Evolutionary conservation across 2,888 invertebrate genomes (phyloP).

Genomic region (Didymodactylos carnosus): DNA sequence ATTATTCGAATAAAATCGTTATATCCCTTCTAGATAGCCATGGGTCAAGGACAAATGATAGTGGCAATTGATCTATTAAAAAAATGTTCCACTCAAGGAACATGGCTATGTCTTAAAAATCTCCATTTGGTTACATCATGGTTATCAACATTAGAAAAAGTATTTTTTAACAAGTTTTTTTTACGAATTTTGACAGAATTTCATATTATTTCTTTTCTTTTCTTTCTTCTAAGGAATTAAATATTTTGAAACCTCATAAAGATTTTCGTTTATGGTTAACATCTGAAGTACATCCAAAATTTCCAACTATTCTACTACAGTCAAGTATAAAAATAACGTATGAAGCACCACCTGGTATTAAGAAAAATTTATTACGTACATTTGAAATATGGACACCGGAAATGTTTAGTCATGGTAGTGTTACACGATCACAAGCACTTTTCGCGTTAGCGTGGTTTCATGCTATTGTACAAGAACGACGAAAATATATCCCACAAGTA

Average conservation of each 20-base stretch:
- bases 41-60: slow-evolving; percentile 58
- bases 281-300: slow-evolving; percentile 55
- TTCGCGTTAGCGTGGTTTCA: slow-evolving; percentile 68
- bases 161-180: slow-evolving; percentile 17
- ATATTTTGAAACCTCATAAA: slow-evolving; percentile 34
- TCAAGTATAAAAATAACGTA: slow-evolving; percentile 57
- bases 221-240: slow-evolving; percentile 38
- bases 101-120: slow-evolving; percentile 62
- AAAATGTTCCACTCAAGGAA: slow-evolving; percentile 44
- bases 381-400: slow-evolving; percentile 49
- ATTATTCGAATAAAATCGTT: background rate
- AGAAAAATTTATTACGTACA: slow-evolving; percentile 55
- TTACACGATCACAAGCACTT: slow-evolving; percentile 38
- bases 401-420: slow-evolving; percentile 28
- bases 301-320: slow-evolving; percentile 54
- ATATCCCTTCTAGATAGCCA: slow-evolving; percentile 44
- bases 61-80: slow-evolving; percentile 43
- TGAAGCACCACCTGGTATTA: slow-evolving; percentile 65
- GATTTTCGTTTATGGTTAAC: slow-evolving; percentile 64
- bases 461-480: slow-evolving; percentile 63
- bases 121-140: slow-evolving; percentile 54
- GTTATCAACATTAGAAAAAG: slow-evolving; percentile 49
- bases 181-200: background rate
- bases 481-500: slow-evolving; percentile 63
- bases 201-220: background rate